A percentile compares a stretch with the other conserved stretches of the same genome.
Evolutionary conservation across 2,797 vertebrate species (phyloP).

Genomic region (Argyrosomus regius): DNA sequence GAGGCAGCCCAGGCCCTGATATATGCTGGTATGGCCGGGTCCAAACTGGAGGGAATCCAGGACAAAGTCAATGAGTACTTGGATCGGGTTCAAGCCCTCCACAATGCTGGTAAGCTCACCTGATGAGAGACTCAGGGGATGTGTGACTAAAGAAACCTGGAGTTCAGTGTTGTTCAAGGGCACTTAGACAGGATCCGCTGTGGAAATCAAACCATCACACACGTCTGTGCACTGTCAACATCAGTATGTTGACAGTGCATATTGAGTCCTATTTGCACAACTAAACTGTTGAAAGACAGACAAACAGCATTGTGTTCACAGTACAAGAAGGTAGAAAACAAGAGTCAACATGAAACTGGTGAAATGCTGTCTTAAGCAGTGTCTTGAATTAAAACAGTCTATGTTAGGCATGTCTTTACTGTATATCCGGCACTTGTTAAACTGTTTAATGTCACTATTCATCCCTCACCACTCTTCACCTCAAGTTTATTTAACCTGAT

Average conservation of each 20-base stretch:
- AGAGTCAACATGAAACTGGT: neutral
- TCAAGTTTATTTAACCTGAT: neutral
- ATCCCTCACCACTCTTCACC: neutral
- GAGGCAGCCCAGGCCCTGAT: constrained; percentile 99
- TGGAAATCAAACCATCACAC: no score
- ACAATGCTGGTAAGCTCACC: constrained; percentile 89
- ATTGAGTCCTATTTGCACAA: neutral
- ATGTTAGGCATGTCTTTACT: neutral
- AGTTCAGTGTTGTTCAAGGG: no score
- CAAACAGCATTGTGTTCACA: neutral
- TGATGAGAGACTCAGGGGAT: neutral
- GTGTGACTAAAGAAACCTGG: no score
- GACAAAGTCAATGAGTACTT: constrained; percentile 97
- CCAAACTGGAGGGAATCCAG: constrained; percentile 95
- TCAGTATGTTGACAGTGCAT: neutral
- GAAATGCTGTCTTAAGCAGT: no score
- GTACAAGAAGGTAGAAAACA: neutral
- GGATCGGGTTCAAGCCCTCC: constrained; percentile 95
- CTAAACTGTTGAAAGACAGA: neutral
- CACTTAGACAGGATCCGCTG: no score
- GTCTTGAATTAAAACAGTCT: neutral
- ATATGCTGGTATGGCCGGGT: constrained; percentile 97
- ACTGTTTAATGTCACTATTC: neutral
- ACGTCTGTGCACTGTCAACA: no score
- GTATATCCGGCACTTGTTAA: neutral